Evolutionary conservation across 1,140 invertebrate species (phyloP), one percentile per base, ranked within the genome.

Genomic region (Sinella curviseta): DNA sequence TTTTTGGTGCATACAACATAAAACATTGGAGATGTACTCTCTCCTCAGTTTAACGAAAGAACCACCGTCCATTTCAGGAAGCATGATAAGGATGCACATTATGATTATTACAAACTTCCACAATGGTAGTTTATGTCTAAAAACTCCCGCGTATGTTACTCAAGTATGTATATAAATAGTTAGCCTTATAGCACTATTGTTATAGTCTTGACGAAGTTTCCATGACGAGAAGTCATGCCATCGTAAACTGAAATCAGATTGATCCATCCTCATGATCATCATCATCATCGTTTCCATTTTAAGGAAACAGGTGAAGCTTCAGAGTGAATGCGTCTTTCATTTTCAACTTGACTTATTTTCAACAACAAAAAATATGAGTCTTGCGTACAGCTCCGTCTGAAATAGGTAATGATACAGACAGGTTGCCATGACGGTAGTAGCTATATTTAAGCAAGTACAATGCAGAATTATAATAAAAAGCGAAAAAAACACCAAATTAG

Each of bases 401-500:
- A 65, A 12, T 26, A n/a, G 39, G 20, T 65, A 26, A 65, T 16
- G 57, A 65, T 16, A 26, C 26, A 48, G 20, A 26, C 57, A 65
- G 57, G 57, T 8, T 20, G 20, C 8, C 39, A 48, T 48, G 8
- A 48, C 20, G 20, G 20, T 12, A 20, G 8, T 8, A 48, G 20
- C 8, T 48, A 20, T 48, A 48, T 20, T 48, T 48, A 20, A 48
- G 57, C 57, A 60, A 60, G 24, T 17, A 60, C 12, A 60, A n/a
- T n/a, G 57, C 24, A 33, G 65, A 31, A 33, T 70, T 70, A 70
- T 70, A 12, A 48, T 48, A 20, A 70, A 24, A 33, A 70, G 65
- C 31, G 28, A 33, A 12, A 70, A 70, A 33, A 70, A 70, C 26
- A 31, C 28, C 65, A 30, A 74, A 79, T 79, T 79, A 79, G 78